These are phyloP conservation scores for Megaustenia siamemsis DNA, from an alignment of 2,888 invertebrate species.

Conservation along the genomic window DNA sequence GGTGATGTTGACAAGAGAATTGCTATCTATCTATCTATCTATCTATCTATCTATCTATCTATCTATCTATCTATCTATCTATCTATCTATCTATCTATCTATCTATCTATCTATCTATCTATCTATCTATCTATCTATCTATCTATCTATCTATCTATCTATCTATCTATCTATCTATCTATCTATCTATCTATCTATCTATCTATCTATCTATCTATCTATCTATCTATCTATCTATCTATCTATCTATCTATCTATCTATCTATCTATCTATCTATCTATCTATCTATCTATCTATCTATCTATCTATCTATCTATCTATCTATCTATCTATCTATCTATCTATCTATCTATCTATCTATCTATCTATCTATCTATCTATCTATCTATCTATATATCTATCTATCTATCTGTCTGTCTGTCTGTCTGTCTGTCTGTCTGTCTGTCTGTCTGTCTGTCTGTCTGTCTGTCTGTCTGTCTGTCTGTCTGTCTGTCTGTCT, in stretches of 20 bases:
- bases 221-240: constrained; percentile 2
- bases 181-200: constrained; percentile 15
- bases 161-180: constrained; percentile 13
- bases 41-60: constrained; percentile 15
- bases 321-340: background rate
- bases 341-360: background rate
- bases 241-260: background rate
- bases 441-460: constrained; percentile 30
- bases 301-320: background rate
- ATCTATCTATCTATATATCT: background rate
- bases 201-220: constrained; percentile 10
- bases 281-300: background rate
- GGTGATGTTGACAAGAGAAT: too few species aligned
- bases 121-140: constrained; percentile 15
- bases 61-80: background rate
- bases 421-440: constrained; percentile 36
- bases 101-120: constrained; percentile 9
- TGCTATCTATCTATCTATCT: background rate
- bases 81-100: background rate
- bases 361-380: background rate
- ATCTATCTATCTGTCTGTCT: constrained; percentile 22
- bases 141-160: constrained; percentile 13
- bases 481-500: constrained; percentile 21
- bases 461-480: constrained; percentile 20
- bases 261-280: background rate